These are phyloP conservation scores for Zosterops pallidus DNA, from an alignment of 2,113 vertebrate species.

Conservation along the genomic window DNA sequence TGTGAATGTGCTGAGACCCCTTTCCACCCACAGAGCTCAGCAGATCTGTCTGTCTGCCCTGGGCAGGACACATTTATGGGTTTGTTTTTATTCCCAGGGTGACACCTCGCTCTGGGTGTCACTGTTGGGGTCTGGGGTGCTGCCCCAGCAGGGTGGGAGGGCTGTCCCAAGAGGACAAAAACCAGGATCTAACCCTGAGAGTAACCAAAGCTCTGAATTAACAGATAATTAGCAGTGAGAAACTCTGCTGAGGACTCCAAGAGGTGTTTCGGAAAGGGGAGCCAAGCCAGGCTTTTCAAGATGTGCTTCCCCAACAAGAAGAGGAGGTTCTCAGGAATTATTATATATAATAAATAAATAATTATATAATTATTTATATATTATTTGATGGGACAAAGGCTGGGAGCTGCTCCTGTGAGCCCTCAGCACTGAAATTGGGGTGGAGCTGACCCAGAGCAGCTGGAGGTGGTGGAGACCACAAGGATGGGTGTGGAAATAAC, in stretches of 20 bases:
- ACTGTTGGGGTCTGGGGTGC: accelerated
- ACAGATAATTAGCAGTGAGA: accelerated
- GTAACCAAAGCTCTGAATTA: neutral
- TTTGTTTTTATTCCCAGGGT: neutral
- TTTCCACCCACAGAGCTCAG: neutral
- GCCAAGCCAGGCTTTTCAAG: neutral
- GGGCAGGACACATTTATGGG: accelerated
- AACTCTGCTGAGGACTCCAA: neutral
- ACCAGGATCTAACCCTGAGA: neutral
- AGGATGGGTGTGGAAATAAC: neutral
- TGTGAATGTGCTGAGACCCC: accelerated
- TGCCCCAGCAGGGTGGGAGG: neutral
- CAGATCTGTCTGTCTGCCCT: accelerated
- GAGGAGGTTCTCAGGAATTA: neutral
- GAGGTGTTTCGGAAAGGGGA: neutral
- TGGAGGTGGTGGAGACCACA: accelerated
- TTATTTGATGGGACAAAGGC: neutral
- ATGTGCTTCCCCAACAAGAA: accelerated
- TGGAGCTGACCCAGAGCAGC: neutral
- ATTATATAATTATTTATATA: too few species aligned
- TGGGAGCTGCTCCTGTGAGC: neutral
- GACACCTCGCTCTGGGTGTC: neutral
- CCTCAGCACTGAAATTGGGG: accelerated
- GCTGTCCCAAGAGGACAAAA: neutral
- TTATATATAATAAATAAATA: too few species aligned